phyloP scores from a whole-genome alignment of 2,113 vertebrate species.

The Equus quagga region DNA sequence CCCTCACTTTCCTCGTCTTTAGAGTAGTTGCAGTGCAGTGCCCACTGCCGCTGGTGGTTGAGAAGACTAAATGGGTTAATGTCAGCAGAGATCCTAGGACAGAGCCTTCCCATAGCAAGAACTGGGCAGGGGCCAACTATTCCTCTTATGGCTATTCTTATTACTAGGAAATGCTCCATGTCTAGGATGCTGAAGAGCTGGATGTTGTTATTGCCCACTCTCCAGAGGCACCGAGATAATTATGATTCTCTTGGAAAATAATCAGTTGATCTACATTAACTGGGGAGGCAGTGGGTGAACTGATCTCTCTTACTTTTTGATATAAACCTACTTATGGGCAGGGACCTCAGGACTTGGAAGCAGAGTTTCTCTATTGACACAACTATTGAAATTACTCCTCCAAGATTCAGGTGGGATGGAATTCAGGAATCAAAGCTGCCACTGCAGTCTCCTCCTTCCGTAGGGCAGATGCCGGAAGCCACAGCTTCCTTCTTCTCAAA shows the following conservation, averaged over 20 bases:
- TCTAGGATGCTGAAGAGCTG: background rate
- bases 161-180: accelerated
- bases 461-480: background rate
- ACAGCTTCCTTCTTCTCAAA: background rate
- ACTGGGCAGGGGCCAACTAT: accelerated
- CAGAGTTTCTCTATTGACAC: background rate
- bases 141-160: accelerated
- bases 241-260: background rate
- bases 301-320: background rate
- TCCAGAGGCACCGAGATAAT: background rate
- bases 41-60: background rate
- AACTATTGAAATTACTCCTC: background rate
- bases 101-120: background rate
- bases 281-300: no score
- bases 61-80: background rate
- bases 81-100: background rate
- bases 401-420: background rate
- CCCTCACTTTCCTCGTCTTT: background rate
- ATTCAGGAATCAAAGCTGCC: conserved; percentile 49
- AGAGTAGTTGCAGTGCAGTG: accelerated
- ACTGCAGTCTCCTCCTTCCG: background rate
- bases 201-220: accelerated
- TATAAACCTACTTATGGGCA: background rate
- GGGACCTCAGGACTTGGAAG: background rate
- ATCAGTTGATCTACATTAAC: background rate